Conservation (phyloP, 2,888 invertebrate genomes). For the Noctua comes region DNA sequence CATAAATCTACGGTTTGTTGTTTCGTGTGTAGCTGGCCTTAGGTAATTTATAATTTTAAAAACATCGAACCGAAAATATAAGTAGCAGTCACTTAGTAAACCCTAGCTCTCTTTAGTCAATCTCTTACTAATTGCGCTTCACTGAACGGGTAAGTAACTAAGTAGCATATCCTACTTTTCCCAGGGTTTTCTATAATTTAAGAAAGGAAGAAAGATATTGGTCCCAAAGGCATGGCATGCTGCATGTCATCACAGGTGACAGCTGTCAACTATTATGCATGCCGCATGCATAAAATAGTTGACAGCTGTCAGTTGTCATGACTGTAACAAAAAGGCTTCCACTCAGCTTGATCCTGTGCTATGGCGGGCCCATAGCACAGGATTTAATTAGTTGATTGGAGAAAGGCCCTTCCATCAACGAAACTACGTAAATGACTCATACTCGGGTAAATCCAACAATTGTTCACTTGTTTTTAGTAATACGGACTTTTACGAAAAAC, state of each 20-base stretch:
- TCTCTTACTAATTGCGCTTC: not conserved
- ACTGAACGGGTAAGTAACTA: no score
- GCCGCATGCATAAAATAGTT: no score
- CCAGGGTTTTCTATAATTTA: not conserved
- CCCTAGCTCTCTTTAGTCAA: not conserved
- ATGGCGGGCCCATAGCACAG: no score
- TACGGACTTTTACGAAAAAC: not conserved
- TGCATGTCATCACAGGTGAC: no score
- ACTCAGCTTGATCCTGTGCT: no score
- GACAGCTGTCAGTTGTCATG: no score
- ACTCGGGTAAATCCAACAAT: not conserved
- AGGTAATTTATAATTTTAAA: not conserved
- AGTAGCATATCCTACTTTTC: not conserved
- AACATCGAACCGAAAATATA: not conserved
- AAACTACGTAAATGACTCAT: not conserved
- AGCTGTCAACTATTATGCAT: no score
- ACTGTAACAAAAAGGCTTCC: no score
- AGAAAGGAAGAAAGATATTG: no score
- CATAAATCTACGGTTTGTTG: not conserved
- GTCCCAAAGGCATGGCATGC: no score
- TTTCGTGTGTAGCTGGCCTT: not conserved
- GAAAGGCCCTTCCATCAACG: not conserved
- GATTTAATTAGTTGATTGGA: not conserved
- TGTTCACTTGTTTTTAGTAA: not conserved
- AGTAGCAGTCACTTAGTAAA: not conserved